Evolutionary conservation across 2,797 vertebrate species (phyloP).

Genomic region (Lerista edwardsae): DNA sequence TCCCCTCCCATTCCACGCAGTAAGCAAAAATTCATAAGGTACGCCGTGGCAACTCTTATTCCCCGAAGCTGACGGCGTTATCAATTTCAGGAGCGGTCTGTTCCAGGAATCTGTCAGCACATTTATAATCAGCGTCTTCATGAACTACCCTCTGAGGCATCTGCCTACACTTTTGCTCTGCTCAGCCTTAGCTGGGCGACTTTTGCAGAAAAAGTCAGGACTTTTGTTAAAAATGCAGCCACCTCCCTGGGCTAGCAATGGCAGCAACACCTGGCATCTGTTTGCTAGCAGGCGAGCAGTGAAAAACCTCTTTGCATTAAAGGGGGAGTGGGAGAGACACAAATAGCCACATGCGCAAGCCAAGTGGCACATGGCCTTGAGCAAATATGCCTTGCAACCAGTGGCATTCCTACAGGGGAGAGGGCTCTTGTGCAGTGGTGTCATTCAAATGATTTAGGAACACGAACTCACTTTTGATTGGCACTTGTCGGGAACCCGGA

Average conservation of each 20-base stretch:
- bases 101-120: conserved; percentile 63
- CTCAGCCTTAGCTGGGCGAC: conserved; percentile 10
- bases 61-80: conserved; percentile 35
- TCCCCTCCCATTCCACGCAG: accelerated
- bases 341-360: too few relatives aligned
- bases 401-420: too few relatives aligned
- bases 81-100: background rate
- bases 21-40: conserved; percentile 4
- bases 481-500: too few relatives aligned
- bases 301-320: too few relatives aligned
- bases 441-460: too few relatives aligned
- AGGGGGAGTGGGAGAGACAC: too few relatives aligned
- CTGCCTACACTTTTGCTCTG: conserved; percentile 28
- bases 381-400: too few relatives aligned
- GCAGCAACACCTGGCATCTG: background rate
- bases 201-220: conserved; percentile 28
- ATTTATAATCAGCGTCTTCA: conserved; percentile 36
- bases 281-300: too few relatives aligned
- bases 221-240: background rate
- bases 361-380: too few relatives aligned
- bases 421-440: too few relatives aligned
- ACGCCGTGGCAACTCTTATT: background rate
- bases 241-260: background rate
- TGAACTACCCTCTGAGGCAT: conserved; percentile 7
- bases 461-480: too few relatives aligned